Conservation (phyloP, 2,888 invertebrate genomes). For the Caenorhabditis imperialis region DNA sequence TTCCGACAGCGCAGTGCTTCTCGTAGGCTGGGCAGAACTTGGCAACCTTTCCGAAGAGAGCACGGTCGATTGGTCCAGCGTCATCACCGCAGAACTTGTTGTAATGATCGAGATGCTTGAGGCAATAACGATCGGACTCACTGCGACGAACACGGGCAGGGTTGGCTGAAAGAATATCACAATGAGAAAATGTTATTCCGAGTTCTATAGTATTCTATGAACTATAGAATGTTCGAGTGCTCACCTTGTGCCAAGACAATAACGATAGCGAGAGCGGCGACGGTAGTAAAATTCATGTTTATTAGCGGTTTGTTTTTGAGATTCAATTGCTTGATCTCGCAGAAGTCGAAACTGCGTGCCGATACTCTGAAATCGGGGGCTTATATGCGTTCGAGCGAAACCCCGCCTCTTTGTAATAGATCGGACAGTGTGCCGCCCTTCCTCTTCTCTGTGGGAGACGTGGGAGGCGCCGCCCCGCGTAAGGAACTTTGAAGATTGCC, state of each 20-base stretch:
- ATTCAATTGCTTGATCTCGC: constrained; percentile 63
- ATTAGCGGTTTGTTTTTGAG: constrained; percentile 34
- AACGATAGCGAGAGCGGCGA: constrained; percentile 48
- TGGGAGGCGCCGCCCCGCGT: constrained; percentile 26
- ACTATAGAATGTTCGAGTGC: background rate
- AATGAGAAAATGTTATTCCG: constrained; percentile 5
- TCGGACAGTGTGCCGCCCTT: constrained; percentile 40
- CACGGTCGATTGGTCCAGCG: constrained; percentile 53
- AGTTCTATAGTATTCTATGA: background rate
- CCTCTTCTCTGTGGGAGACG: constrained; percentile 19
- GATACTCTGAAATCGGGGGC: constrained; percentile 22
- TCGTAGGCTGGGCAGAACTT: constrained; percentile 74
- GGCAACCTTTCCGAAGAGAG: constrained; percentile 63
- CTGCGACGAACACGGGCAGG: constrained; percentile 58
- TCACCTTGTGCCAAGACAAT: constrained; percentile 57
- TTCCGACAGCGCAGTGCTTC: constrained; percentile 66
- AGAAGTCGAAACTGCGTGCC: constrained; percentile 60
- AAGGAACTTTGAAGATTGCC: constrained; percentile 43
- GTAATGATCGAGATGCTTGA: constrained; percentile 66
- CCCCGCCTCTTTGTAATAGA: constrained; percentile 27
- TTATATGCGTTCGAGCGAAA: constrained; percentile 41
- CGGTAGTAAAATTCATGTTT: constrained; percentile 55
- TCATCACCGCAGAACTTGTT: constrained; percentile 64
- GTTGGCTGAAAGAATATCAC: constrained; percentile 51
- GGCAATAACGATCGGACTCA: constrained; percentile 65